Evolutionary conservation across 2,113 vertebrate species (phyloP).

Genomic region (Addax nasomaculatus): DNA sequence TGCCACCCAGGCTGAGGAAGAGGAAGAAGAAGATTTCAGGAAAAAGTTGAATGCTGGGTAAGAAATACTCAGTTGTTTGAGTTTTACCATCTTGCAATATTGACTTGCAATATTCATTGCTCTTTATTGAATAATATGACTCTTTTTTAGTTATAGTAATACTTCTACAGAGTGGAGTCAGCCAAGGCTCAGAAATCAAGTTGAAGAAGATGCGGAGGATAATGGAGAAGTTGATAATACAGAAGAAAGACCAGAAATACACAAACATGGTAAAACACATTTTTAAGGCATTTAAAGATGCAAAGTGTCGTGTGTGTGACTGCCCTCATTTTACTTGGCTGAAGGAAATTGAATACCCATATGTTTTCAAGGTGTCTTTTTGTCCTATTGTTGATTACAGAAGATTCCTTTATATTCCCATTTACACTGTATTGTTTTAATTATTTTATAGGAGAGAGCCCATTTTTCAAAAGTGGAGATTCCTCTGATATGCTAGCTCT

Average conservation of each 20-base stretch:
- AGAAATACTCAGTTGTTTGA: conserved; percentile 2
- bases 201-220: conserved; percentile 75
- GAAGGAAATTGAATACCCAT: neutral
- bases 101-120: neutral
- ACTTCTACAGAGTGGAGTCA: conserved; percentile 67
- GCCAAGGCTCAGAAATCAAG: conserved; percentile 39
- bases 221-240: conserved; percentile 73
- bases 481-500: conserved; percentile 75
- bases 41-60: conserved; percentile 80
- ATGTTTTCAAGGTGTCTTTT: neutral
- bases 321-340: neutral
- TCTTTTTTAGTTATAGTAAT: conserved; percentile 72
- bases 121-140: conserved; percentile 41
- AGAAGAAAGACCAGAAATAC: conserved; percentile 76
- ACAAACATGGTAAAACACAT: conserved; percentile 75
- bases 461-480: conserved; percentile 78
- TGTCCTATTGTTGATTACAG: neutral
- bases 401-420: conserved; percentile 27
- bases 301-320: neutral
- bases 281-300: neutral
- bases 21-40: conserved; percentile 78
- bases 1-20: conserved; percentile 56
- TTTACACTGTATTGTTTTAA: conserved; percentile 25
- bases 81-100: neutral
- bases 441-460: conserved; percentile 80